phyloP scores from a whole-genome alignment of 2,888 invertebrate genomes.

The Agrilus biguttatus region DNA sequence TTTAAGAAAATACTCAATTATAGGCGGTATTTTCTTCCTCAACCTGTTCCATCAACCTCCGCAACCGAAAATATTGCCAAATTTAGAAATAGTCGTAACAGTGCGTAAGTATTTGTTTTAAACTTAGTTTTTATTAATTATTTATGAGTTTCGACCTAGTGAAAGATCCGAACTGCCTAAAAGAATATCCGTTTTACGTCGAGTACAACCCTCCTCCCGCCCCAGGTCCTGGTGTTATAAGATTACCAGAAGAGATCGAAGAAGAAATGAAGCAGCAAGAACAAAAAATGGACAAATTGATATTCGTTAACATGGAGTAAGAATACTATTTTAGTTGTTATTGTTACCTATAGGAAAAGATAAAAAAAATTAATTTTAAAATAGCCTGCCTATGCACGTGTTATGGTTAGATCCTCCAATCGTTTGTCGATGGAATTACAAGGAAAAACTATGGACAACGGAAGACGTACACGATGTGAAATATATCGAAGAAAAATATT shows the following conservation, averaged over 20 bases:
- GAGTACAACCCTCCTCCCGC: conserved; percentile 56
- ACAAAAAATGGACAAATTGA: conserved; percentile 56
- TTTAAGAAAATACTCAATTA: conserved; percentile 56
- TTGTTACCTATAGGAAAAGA: no score
- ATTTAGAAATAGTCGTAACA: conserved; percentile 34
- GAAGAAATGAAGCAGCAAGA: conserved; percentile 61
- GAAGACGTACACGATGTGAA: conserved; percentile 29
- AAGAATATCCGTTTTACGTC: conserved; percentile 45
- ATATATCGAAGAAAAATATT: conserved; percentile 73
- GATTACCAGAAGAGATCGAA: conserved; percentile 68
- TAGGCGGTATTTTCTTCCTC: conserved; percentile 63
- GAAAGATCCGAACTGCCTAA: conserved; percentile 41
- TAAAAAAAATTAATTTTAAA: conserved; percentile 40
- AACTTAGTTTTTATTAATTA: neutral
- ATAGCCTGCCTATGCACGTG: conserved; percentile 24
- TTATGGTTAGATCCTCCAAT: conserved; percentile 28
- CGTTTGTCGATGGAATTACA: conserved; percentile 25
- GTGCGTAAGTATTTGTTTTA: conserved; percentile 40
- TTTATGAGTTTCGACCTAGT: conserved; percentile 28
- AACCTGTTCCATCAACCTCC: conserved; percentile 65
- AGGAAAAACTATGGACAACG: conserved; percentile 20
- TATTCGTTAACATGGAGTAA: conserved; percentile 56
- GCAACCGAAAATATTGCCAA: conserved; percentile 48
- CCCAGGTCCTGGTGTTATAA: conserved; percentile 49
- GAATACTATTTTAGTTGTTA: conserved; percentile 6